Conservation (phyloP, 2,113 vertebrate species). For the Corydoras sp. region DNA sequence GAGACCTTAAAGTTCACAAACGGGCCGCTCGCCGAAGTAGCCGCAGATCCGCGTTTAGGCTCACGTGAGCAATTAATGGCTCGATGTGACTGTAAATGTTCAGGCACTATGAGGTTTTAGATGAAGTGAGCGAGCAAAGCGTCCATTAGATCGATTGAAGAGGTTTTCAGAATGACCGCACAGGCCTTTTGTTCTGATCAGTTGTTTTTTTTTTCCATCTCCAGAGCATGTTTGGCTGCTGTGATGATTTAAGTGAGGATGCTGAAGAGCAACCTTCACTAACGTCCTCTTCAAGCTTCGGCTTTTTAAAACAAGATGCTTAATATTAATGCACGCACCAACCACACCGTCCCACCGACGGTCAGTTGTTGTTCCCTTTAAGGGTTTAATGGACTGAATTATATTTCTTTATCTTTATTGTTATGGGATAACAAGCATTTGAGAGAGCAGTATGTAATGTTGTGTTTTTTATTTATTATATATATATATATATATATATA, state of each 20-base stretch:
- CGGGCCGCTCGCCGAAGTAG: constrained; percentile 57
- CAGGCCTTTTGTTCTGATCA: constrained; percentile 63
- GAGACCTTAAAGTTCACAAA: constrained; percentile 66
- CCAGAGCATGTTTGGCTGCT: constrained; percentile 27
- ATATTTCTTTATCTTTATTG: too few species aligned
- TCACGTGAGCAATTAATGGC: constrained; percentile 67
- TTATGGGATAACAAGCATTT: too few species aligned
- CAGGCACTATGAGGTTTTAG: constrained; percentile 58
- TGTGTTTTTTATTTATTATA: too few species aligned
- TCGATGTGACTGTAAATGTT: constrained; percentile 71
- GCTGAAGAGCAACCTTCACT: constrained; percentile 31
- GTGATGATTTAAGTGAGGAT: constrained; percentile 29
- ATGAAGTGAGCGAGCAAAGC: constrained; percentile 63
- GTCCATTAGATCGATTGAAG: constrained; percentile 74
- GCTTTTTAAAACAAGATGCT: constrained; percentile 27
- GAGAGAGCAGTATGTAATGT: too few species aligned
- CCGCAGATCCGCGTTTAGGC: constrained; percentile 61
- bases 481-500: too few species aligned
- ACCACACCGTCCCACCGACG: too few species aligned
- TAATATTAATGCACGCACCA: constrained; percentile 28
- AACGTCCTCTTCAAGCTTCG: constrained; percentile 31
- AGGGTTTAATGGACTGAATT: too few species aligned
- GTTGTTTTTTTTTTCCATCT: constrained; percentile 42
- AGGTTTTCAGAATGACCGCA: constrained; percentile 59
- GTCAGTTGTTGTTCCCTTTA: too few species aligned